Evolutionary conservation across 35 echinoderm and acorn worm species (phyloP).

Genomic region (Apostichopus californicus): DNA sequence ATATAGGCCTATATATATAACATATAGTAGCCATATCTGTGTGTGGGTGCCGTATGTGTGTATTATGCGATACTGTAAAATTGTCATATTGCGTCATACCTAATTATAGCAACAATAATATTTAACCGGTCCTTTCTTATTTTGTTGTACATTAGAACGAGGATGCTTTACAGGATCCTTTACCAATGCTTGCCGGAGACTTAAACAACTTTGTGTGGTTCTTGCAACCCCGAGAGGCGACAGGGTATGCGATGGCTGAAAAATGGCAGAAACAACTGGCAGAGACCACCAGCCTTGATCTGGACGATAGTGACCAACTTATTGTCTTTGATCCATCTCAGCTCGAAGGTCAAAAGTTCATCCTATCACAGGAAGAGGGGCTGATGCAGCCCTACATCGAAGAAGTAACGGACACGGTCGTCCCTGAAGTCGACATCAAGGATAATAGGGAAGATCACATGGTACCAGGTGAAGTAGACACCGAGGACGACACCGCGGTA

Average conservation of each 20-base stretch:
- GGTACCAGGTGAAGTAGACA: conserved; percentile 14
- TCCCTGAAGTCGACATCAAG: background rate
- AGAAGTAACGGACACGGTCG: conserved; percentile 50
- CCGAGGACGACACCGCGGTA: conserved; percentile 70
- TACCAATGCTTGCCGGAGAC: conserved; percentile 48
- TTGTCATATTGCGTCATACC: no score
- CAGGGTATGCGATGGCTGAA: conserved; percentile 56
- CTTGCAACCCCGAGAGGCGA: conserved; percentile 85
- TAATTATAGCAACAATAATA: no score
- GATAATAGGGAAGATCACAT: background rate
- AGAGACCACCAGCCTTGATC: conserved; percentile 17
- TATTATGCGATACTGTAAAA: no score
- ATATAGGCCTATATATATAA: no score
- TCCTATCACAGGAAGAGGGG: conserved; percentile 38
- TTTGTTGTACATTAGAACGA: background rate
- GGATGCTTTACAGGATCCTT: conserved; percentile 67
- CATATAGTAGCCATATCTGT: no score
- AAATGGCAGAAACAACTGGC: conserved; percentile 54
- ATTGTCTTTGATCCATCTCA: conserved; percentile 17
- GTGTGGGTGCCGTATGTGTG: no score
- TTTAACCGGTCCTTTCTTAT: no score
- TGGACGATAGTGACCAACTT: conserved; percentile 19
- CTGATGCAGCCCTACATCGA: conserved; percentile 59
- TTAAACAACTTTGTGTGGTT: conserved; percentile 89
- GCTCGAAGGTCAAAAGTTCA: conserved; percentile 16